These are phyloP conservation scores for Meghimatium bilineatum DNA, from an alignment of 2,888 invertebrate species.

Conservation along the genomic window DNA sequence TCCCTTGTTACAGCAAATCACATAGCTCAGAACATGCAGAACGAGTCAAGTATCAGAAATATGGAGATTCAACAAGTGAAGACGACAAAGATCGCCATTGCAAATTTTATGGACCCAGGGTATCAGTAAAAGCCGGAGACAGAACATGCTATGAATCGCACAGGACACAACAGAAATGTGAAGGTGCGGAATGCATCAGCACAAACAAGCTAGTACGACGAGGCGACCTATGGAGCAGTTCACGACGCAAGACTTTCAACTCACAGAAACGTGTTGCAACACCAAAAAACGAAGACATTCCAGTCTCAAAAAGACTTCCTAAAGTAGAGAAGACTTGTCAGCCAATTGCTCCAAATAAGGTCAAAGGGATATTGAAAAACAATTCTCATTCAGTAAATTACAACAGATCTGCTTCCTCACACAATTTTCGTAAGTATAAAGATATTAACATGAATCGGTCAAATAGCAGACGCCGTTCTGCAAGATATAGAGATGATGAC, in stretches of 20 bases:
- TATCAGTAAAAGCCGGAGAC: background rate
- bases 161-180: background rate
- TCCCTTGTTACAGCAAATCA: background rate
- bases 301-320: background rate
- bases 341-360: conserved; percentile 2
- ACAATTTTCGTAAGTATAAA: background rate
- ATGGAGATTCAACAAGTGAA: conserved; percentile 7
- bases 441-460: background rate
- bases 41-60: background rate
- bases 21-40: background rate
- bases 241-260: background rate
- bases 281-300: background rate
- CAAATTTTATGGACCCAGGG: background rate
- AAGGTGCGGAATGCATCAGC: background rate
- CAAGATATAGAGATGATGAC: background rate
- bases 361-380: conserved; percentile 23
- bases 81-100: background rate
- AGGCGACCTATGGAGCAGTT: conserved; percentile 15
- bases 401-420: conserved; percentile 8
- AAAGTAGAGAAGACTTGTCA: background rate
- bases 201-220: conserved; percentile 1
- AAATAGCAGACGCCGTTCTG: background rate
- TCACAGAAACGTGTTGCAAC: background rate
- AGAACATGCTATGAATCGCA: background rate
- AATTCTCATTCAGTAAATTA: background rate